phyloP scores from a whole-genome alignment of 92 coral and sea anemone genomes.

The Heliopora coerulea region DNA sequence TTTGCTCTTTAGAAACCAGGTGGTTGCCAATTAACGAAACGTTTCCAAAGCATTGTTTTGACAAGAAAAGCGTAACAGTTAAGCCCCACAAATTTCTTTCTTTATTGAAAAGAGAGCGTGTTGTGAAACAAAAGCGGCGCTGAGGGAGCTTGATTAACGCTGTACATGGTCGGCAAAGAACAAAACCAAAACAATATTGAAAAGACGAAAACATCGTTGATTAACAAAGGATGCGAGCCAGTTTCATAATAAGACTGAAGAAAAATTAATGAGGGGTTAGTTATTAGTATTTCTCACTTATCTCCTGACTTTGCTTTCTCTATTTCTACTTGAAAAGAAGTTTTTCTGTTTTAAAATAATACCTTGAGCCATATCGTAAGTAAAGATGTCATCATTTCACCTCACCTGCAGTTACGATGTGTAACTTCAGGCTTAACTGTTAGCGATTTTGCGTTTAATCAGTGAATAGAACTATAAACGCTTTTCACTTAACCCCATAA shows the following conservation, averaged over 20 bases:
- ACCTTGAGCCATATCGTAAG: not conserved
- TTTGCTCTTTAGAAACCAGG: conserved; percentile 37
- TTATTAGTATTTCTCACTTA: conserved; percentile 34
- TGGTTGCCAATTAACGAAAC: conserved; percentile 41
- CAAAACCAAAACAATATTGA: conserved; percentile 46
- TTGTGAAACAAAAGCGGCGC: conserved; percentile 44
- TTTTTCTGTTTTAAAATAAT: not conserved
- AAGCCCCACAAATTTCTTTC: conserved; percentile 38
- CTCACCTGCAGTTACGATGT: not conserved
- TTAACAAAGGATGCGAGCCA: conserved; percentile 44
- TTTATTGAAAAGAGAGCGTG: conserved; percentile 40
- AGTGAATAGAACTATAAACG: not conserved
- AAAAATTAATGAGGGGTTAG: conserved; percentile 31
- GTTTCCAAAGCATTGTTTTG: conserved; percentile 31
- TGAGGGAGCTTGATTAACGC: conserved; percentile 49
- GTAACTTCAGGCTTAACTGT: too few relatives aligned
- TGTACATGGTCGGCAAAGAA: conserved; percentile 47
- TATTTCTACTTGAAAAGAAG: not conserved
- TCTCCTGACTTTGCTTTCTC: conserved; percentile 7
- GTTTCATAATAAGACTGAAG: conserved; percentile 37
- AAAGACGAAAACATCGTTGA: conserved; percentile 45
- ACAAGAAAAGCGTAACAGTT: conserved; percentile 33
- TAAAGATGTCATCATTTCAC: not conserved
- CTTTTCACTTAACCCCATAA: conserved; percentile 5
- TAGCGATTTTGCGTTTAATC: not conserved